These are phyloP conservation scores for Seira ritae DNA, from an alignment of 2,888 invertebrate genomes.

Conservation along the genomic window DNA sequence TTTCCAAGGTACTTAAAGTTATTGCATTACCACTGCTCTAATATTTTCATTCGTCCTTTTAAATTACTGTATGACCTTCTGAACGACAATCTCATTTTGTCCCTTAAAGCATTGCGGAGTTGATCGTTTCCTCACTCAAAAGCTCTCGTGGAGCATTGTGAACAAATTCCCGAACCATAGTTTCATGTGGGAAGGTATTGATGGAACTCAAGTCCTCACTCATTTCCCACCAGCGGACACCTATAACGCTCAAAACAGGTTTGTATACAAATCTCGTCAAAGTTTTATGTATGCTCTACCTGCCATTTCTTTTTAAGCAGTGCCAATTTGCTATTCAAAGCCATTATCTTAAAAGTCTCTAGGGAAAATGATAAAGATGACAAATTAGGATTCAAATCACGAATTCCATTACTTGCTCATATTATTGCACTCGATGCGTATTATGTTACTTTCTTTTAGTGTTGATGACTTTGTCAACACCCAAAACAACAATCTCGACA, in stretches of 20 bases:
- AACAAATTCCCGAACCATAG: slow-evolving; percentile 78
- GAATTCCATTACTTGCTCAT: too few relatives aligned
- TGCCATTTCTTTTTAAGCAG: too few relatives aligned
- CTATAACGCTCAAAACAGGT: slow-evolving; percentile 50
- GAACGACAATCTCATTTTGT: not conserved
- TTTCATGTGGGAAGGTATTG: slow-evolving; percentile 76
- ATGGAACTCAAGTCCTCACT: slow-evolving; percentile 75
- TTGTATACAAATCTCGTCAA: too few relatives aligned
- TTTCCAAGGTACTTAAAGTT: too few relatives aligned
- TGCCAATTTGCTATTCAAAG: too few relatives aligned
- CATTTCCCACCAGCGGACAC: slow-evolving; percentile 77
- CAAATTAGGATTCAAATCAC: too few relatives aligned
- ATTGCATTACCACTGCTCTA: too few relatives aligned
- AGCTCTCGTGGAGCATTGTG: slow-evolving; percentile 78
- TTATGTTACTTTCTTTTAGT: slow-evolving; percentile 57
- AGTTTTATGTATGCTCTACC: too few relatives aligned
- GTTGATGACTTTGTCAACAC: slow-evolving; percentile 75
- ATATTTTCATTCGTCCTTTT: too few relatives aligned
- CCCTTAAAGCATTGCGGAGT: slow-evolving; percentile 75
- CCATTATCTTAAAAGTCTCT: too few relatives aligned
- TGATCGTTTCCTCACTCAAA: slow-evolving; percentile 77
- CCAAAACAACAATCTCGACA: slow-evolving; percentile 77
- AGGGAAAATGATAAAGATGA: too few relatives aligned
- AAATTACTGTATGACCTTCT: not conserved
- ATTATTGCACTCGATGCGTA: not conserved